A percentile compares a stretch with the other conserved stretches of the same genome.
Evolutionary conservation across 2,113 vertebrate genomes (phyloP).

Genomic region (Calidris pugnax): DNA sequence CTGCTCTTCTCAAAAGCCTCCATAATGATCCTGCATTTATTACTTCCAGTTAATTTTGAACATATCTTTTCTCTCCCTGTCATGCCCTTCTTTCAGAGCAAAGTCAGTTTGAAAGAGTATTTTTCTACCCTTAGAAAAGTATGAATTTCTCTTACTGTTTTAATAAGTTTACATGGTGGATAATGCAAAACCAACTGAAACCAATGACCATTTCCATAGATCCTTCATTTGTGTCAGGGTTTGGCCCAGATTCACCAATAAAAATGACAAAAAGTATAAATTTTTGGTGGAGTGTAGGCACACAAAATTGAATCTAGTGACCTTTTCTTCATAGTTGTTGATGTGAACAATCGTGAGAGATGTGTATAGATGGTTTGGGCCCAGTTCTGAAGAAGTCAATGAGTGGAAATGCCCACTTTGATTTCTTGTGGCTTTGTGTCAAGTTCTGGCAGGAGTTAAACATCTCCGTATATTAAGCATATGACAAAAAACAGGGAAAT

Average conservation of each 20-base stretch:
- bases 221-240: neutral
- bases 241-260: neutral
- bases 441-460: neutral
- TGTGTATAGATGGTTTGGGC: neutral
- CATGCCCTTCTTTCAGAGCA: neutral
- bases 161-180: neutral
- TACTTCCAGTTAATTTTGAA: neutral
- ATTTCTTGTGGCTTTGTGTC: neutral
- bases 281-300: neutral
- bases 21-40: neutral
- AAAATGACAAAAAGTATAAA: neutral
- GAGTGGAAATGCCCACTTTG: neutral
- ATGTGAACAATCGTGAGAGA: neutral
- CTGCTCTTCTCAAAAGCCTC: neutral
- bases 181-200: neutral
- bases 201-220: neutral
- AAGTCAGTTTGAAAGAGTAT: neutral
- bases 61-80: neutral
- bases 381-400: neutral
- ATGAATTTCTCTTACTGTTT: neutral
- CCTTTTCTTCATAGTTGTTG: neutral
- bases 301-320: neutral
- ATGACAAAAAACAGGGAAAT: neutral
- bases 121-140: neutral
- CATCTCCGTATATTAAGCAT: neutral